Evolutionary conservation across 1,140 invertebrate species (phyloP).

Genomic region (Drosophila chauvacae): DNA sequence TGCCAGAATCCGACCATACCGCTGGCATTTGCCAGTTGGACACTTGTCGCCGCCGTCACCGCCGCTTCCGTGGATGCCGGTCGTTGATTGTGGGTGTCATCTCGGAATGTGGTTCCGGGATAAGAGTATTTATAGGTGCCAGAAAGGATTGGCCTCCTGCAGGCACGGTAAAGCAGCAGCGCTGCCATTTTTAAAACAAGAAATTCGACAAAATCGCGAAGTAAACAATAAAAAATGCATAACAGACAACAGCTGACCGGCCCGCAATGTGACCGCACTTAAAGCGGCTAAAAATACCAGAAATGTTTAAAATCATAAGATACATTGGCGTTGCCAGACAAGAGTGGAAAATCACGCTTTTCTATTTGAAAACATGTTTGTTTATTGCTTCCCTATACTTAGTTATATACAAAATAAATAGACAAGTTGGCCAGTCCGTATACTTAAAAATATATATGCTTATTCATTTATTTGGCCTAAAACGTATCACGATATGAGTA

Average conservation of each 20-base stretch:
- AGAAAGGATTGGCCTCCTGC: slow-evolving; percentile 15
- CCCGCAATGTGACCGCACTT: not conserved
- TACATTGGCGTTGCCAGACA: not conserved
- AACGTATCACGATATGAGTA: not conserved
- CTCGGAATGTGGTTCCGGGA: slow-evolving; percentile 1
- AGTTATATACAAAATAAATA: not conserved
- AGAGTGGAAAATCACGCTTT: not conserved
- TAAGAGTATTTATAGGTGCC: slow-evolving; percentile 16
- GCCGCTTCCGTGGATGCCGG: slow-evolving; percentile 61
- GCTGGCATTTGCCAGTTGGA: slow-evolving; percentile 39
- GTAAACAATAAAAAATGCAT: slow-evolving; percentile 23
- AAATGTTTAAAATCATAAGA: not conserved
- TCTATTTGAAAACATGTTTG: not conserved
- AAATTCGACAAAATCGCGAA: not conserved
- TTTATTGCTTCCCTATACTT: not conserved
- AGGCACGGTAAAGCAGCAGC: slow-evolving; percentile 32
- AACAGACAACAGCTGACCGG: slow-evolving; percentile 23
- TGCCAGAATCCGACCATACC: slow-evolving; percentile 77
- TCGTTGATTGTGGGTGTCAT: slow-evolving; percentile 30
- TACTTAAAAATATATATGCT: not conserved
- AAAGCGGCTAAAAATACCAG: not conserved
- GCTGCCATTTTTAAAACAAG: slow-evolving; percentile 25
- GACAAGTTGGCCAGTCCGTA: not conserved
- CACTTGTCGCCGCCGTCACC: slow-evolving; percentile 17
- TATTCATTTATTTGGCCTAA: not conserved